Evolutionary conservation across 2,888 invertebrate genomes (phyloP), one percentile per base, ranked within the genome.

Genomic region (Watsonalla binaria): DNA sequence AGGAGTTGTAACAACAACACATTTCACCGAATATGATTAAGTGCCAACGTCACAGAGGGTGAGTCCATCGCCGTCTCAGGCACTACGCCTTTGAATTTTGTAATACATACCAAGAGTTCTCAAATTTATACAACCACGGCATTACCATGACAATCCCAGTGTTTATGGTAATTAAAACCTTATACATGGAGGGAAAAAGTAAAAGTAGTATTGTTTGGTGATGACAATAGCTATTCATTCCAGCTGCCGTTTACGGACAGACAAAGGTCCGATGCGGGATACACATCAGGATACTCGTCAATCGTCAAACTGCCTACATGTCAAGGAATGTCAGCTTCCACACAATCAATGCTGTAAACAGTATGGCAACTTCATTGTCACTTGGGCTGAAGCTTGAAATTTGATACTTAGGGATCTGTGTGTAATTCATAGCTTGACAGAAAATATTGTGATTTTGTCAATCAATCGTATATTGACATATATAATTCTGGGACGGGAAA

Each of bases 181-280:
- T 81, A 73, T 68, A 65, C 64, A 68, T 72, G 58, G 53, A 47
- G 53, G 63, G 64, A 72, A 71, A 76, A 78, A 79, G 37, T 49
- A 14, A 78, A 82, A 74, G 65, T 74, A 24, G 24, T 72, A 76
- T 75, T 76, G 78, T 82, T 74, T 76, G 56, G 65, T 68, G 70
- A 76, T 74, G 74, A 82, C 82, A 82, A 84, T 76, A 77, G 80
- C 74, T 74, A 82, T 83, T 84, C 73, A 81, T 76, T 70, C 63
- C 80, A 76, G 75, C 69, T 74, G 77, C 90, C 86, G 78, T 84
- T 83, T 88, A 88, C 78, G 90, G 90, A 68, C 70, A 82, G 76
- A 84, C 86, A 87, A 85, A 86, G 86, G 76, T 77, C 75, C 76
- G 76, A 74, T 68, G 49, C 15, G 78, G 86, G 84, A 87, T 86